phyloP scores from a whole-genome alignment of 2,888 invertebrate species.

The Heliconius erato region DNA sequence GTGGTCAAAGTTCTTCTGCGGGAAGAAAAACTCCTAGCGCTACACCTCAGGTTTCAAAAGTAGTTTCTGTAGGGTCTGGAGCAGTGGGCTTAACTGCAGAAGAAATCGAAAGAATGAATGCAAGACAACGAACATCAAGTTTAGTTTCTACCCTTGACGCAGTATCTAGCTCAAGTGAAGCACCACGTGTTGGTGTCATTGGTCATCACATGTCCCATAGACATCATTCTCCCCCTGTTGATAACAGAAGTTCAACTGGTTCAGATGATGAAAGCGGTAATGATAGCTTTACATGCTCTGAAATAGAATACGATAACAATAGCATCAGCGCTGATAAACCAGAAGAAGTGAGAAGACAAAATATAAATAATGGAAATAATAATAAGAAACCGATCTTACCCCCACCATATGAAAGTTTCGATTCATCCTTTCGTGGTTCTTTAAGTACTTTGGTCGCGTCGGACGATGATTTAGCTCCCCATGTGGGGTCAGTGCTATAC shows the following conservation, averaged over 20 bases:
- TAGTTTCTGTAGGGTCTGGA: constrained; percentile 87
- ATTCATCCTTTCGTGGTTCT: constrained; percentile 97
- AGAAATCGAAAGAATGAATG: constrained; percentile 96
- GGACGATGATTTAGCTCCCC: constrained; percentile 95
- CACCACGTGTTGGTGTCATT: constrained; percentile 88
- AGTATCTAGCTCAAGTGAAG: constrained; percentile 96
- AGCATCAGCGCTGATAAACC: constrained; percentile 92
- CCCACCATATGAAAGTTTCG: constrained; percentile 95
- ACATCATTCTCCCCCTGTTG: constrained; percentile 90
- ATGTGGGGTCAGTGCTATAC: constrained; percentile 91
- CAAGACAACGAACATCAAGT: constrained; percentile 94
- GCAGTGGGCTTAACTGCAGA: constrained; percentile 96
- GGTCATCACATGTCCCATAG: constrained; percentile 90
- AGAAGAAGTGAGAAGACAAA: constrained; percentile 86
- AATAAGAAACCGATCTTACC: constrained; percentile 89
- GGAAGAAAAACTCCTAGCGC: constrained; percentile 90
- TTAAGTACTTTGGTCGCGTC: constrained; percentile 97
- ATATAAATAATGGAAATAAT: constrained; percentile 83
- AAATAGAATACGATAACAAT: constrained; percentile 98
- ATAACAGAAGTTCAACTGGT: constrained; percentile 90
- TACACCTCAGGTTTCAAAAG: constrained; percentile 89
- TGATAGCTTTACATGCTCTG: constrained; percentile 99
- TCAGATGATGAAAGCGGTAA: constrained; percentile 97
- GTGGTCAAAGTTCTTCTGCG: constrained; percentile 93
- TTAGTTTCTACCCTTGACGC: constrained; percentile 96